Evolutionary conservation across 1,140 invertebrate genomes (phyloP), one percentile per base, ranked within the genome.

Genomic region (Orchesella cincta): DNA sequence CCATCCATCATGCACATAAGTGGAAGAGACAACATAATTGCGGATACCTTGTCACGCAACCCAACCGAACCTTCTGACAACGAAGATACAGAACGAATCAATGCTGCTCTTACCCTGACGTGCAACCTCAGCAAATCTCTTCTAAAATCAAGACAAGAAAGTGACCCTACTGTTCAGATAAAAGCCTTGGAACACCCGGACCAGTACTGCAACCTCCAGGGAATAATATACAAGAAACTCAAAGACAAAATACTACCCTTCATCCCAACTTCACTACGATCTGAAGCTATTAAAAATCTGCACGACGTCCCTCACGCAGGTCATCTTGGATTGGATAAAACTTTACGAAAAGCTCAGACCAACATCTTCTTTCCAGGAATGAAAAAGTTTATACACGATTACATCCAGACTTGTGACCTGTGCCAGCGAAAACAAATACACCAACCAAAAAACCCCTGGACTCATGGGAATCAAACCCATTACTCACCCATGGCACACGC

Each of bases 401-500:
- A n/a, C n/a, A n/a, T n/a, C n/a, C n/a, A n/a, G n/a, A n/a, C n/a
- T n/a, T n/a, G n/a, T n/a, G n/a, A n/a, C n/a, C 39, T 18, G 5
- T 46, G 5, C 39, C 5, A 8, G 39, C 5, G 18, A 46, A 46
- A 5, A 46, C 18, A 46, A 8, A 46, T 46, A 46, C 18, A 8
- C 39, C 5, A 46, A 46, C 39, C 5, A 46, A 5, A 46, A 46
- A 18, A 5, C 39, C 5, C 18, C 39, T 18, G 39, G 39, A 46
- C 39, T 46, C 5, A 46, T 46, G 39, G 39, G 39, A 5, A 46
- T 8, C 5, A 46, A 46, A 46, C 39, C 39, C 18, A 46, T 46
- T 18, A 46, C 39, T 8, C 39, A 46, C 5, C 39, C 39, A 18
- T 46, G 39, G 39, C 51, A 80, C 1, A 84, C 87, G 75, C 79